A percentile compares a stretch with the other conserved stretches of the same genome.
Conservation (phyloP, 2,888 invertebrate genomes). For the Phalangium opilio region DNA sequence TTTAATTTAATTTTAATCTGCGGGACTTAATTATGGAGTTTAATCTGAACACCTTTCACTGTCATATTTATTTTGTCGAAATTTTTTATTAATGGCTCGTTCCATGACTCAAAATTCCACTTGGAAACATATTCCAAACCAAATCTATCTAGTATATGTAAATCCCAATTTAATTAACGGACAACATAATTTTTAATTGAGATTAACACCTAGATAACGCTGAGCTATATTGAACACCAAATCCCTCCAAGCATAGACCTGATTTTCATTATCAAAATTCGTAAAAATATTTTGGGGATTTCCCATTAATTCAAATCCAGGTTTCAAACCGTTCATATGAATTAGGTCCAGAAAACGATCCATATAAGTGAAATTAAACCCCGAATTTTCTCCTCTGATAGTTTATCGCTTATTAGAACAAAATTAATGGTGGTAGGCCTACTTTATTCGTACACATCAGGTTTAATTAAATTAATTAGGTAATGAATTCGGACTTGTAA, state of each 20-base stretch:
- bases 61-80: slow-evolving; percentile 44
- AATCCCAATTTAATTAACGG: no score
- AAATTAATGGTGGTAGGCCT: not conserved
- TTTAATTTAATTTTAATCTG: no score
- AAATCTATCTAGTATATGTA: slow-evolving; percentile 30
- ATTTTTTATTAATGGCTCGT: slow-evolving; percentile 44
- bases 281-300: slow-evolving; percentile 38
- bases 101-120: slow-evolving; percentile 53
- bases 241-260: slow-evolving; percentile 37
- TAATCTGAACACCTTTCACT: slow-evolving; percentile 33
- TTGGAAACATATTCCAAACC: slow-evolving; percentile 35
- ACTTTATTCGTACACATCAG: not conserved
- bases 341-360: slow-evolving; percentile 34
- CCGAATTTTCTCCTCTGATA: slow-evolving; percentile 15
- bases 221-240: slow-evolving; percentile 34
- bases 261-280: slow-evolving; percentile 34
- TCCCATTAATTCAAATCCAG: slow-evolving; percentile 48
- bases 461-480: slow-evolving; percentile 38
- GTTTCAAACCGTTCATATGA: slow-evolving; percentile 34
- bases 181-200: no score
- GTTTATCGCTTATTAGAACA: no score
- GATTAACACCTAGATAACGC: slow-evolving; percentile 39
- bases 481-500: slow-evolving; percentile 45
- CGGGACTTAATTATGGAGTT: no score
- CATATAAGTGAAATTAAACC: slow-evolving; percentile 39